A percentile compares a stretch with the other conserved stretches of the same genome.
Evolutionary conservation across 2,888 invertebrate species (phyloP).

Genomic region (Amphipoea oculea): DNA sequence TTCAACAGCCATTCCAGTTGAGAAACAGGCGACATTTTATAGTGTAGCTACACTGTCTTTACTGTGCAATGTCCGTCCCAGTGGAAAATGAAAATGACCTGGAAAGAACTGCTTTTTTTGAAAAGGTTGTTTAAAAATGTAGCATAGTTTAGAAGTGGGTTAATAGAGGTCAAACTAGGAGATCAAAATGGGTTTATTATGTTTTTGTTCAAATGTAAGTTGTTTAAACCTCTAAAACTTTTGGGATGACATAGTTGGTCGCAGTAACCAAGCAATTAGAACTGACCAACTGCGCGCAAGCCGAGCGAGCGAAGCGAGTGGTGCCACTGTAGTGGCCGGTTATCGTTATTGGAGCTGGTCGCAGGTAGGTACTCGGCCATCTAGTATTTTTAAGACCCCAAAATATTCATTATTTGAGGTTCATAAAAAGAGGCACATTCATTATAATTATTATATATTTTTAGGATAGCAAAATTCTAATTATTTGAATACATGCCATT

Average conservation of each 20-base stretch:
- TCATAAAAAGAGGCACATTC: neutral
- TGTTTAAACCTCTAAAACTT: neutral
- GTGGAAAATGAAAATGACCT: conserved; percentile 68
- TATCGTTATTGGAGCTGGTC: neutral
- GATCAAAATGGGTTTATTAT: neutral
- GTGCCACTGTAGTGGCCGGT: neutral
- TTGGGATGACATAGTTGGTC: neutral
- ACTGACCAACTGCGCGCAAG: neutral
- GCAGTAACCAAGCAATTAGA: neutral
- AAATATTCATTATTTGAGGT: neutral
- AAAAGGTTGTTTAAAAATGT: neutral
- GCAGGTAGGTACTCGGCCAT: neutral
- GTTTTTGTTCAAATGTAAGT: neutral
- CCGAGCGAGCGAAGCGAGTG: neutral
- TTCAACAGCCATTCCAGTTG: conserved; percentile 80
- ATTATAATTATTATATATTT: neutral
- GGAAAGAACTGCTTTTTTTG: conserved; percentile 33
- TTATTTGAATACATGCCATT: neutral
- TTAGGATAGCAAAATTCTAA: neutral
- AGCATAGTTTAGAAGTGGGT: neutral
- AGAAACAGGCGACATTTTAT: conserved; percentile 74
- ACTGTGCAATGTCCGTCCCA: conserved; percentile 62
- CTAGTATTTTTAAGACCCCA: neutral
- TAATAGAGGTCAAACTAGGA: neutral
- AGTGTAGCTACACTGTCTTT: conserved; percentile 69